Percentiles rank a stretch among this genome's conserved stretches.
Conservation (phyloP, 2,113 vertebrate species). For the Osmerus eperlanus region DNA sequence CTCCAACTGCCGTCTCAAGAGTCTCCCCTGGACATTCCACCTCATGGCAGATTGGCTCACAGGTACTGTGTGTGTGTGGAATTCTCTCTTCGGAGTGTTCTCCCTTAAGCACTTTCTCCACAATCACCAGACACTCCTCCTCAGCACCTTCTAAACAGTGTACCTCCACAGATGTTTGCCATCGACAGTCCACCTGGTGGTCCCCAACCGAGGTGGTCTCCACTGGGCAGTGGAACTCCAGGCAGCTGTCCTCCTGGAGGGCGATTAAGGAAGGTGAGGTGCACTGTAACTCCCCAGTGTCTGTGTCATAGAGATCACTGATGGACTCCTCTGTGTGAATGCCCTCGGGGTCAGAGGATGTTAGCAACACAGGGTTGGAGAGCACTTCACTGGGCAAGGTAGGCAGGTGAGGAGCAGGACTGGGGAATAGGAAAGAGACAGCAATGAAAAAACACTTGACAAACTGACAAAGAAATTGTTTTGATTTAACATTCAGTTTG, state of each 20-base stretch:
- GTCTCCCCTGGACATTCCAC: neutral
- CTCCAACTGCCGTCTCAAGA: neutral
- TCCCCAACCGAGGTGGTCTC: slow-evolving; percentile 41
- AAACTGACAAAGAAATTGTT: neutral
- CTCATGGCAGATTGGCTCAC: slow-evolving; percentile 1
- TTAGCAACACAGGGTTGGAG: neutral
- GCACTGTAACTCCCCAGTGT: neutral
- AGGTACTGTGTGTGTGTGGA: neutral
- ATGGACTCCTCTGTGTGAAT: slow-evolving; percentile 1
- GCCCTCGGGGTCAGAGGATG: slow-evolving; percentile 3
- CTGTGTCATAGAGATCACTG: slow-evolving; percentile 1
- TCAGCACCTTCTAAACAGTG: slow-evolving; percentile 24
- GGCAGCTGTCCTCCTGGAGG: slow-evolving; percentile 22
- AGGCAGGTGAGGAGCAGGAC: slow-evolving; percentile 65
- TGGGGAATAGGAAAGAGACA: slow-evolving; percentile 29
- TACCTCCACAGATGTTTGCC: slow-evolving; percentile 54
- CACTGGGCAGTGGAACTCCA: slow-evolving; percentile 17
- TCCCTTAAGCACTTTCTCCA: neutral
- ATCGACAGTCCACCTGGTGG: slow-evolving; percentile 24
- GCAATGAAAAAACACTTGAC: neutral
- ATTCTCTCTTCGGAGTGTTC: slow-evolving; percentile 3
- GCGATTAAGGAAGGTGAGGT: slow-evolving; percentile 15
- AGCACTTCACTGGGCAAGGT: slow-evolving; percentile 17
- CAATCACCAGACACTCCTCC: neutral
- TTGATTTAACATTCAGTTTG: too few species aligned